Percentiles rank a stretch among this genome's conserved stretches.
These are phyloP conservation scores for Galerucella nymphaeae DNA, from an alignment of 2,888 invertebrate species.

Conservation along the genomic window DNA sequence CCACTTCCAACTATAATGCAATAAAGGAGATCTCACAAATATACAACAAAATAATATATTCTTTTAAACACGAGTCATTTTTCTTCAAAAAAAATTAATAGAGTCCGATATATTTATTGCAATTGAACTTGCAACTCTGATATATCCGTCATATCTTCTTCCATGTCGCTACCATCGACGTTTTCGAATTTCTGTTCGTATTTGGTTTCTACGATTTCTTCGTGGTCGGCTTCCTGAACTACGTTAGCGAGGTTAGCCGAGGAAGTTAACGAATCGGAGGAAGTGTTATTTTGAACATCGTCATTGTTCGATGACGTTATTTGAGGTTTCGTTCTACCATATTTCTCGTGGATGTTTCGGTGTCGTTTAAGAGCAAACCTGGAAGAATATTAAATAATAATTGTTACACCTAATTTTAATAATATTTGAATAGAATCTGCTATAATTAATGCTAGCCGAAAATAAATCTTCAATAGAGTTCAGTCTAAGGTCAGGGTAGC, in stretches of 20 bases:
- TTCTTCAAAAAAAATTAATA: slow-evolving; percentile 8
- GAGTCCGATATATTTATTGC: slow-evolving; percentile 51
- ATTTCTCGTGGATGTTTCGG: slow-evolving; percentile 88
- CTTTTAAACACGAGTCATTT: slow-evolving; percentile 5
- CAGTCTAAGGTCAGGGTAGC: no score
- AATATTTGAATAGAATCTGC: no score
- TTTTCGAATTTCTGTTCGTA: slow-evolving; percentile 60
- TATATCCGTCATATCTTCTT: slow-evolving; percentile 62
- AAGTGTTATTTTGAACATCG: slow-evolving; percentile 51
- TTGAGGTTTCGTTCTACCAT: slow-evolving; percentile 72
- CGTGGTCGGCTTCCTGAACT: slow-evolving; percentile 47
- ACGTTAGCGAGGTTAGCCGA: slow-evolving; percentile 45
- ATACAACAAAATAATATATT: not conserved
- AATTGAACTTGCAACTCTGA: slow-evolving; percentile 63
- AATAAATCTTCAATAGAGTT: no score
- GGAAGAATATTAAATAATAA: slow-evolving; percentile 11
- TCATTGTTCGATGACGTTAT: slow-evolving; percentile 55
- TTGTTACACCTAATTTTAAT: not conserved
- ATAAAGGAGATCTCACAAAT: not conserved
- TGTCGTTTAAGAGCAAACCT: slow-evolving; percentile 85
- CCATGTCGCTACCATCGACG: slow-evolving; percentile 55
- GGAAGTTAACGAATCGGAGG: slow-evolving; percentile 32
- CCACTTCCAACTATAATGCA: not conserved
- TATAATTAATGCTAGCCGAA: no score
- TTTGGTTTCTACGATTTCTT: slow-evolving; percentile 59